These are phyloP conservation scores for Drosophila tanythrix DNA, from an alignment of 2,888 invertebrate genomes.

Conservation along the genomic window DNA sequence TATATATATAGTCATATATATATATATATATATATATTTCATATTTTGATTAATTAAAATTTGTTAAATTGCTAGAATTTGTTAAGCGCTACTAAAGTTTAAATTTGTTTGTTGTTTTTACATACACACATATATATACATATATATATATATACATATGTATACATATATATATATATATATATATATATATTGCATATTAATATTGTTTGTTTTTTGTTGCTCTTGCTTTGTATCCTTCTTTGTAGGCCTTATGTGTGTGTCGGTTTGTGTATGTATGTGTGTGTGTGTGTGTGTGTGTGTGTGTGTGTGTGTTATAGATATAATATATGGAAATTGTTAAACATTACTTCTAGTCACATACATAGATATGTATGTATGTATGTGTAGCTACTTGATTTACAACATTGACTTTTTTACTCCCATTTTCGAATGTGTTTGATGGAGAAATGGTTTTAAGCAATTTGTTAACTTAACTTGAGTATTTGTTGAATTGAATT, in stretches of 20 bases:
- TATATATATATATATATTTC: constrained; percentile 32
- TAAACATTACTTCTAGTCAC: constrained; percentile 62
- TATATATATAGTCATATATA: constrained; percentile 21
- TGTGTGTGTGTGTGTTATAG: constrained; percentile 19
- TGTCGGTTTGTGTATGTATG: constrained; percentile 6
- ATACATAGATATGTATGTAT: constrained; percentile 24
- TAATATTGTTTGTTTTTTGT: constrained; percentile 48
- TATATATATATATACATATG: background rate
- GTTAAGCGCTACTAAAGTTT: constrained; percentile 82
- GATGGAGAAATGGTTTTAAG: constrained; percentile 3
- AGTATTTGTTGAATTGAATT: constrained; percentile 12
- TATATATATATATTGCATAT: constrained; percentile 28
- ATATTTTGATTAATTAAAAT: constrained; percentile 81
- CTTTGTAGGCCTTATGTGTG: constrained; percentile 7
- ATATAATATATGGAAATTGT: constrained; percentile 63
- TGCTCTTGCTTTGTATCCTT: constrained; percentile 45
- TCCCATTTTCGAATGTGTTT: constrained; percentile 27
- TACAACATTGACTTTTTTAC: constrained; percentile 50
- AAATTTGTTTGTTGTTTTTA: constrained; percentile 74
- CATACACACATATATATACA: constrained; percentile 40
- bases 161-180: constrained; percentile 7
- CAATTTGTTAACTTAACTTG: constrained; percentile 13
- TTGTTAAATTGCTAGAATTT: constrained; percentile 81
- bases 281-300: constrained; percentile 2
- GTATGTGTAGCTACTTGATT: constrained; percentile 44